A percentile compares a stretch with the other conserved stretches of the same genome.
Conservation (phyloP, 2,797 vertebrate genomes). For the Petrocephalus schoutedeni region DNA sequence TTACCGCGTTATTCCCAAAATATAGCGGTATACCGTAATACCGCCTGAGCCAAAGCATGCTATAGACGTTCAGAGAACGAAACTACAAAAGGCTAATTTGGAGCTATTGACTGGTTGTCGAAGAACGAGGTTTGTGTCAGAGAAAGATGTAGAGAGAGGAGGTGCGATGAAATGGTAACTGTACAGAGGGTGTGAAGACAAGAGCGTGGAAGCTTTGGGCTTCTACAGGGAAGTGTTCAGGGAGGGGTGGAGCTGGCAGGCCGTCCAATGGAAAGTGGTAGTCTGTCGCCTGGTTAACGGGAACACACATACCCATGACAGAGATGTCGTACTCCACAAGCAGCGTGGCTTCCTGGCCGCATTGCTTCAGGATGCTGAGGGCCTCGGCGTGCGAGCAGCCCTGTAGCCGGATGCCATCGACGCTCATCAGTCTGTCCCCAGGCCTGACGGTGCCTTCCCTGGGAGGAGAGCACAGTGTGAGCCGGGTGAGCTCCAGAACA, state of each 20-base stretch:
- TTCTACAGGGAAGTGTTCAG: not conserved
- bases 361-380: conserved; percentile 95
- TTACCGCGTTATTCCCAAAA: not conserved
- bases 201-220: not conserved
- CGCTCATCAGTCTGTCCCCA: conserved; percentile 86
- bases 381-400: conserved; percentile 87
- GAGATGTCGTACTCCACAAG: conserved; percentile 94
- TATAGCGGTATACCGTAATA: not conserved
- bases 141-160: not conserved
- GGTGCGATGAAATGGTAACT: not conserved
- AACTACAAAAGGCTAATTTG: not conserved
- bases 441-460: conserved; percentile 64
- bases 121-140: too few species aligned
- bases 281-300: not conserved
- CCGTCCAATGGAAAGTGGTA: not conserved
- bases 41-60: not conserved
- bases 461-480: conserved; percentile 20
- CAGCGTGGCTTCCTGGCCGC: conserved; percentile 90
- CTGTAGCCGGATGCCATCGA: conserved; percentile 91
- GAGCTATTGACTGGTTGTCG: not conserved
- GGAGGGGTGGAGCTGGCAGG: not conserved
- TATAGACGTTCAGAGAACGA: not conserved
- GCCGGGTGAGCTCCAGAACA: not conserved
- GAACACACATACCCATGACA: conserved; percentile 80
- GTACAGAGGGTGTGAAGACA: not conserved